These are phyloP conservation scores for Coenonympha glycerion DNA, from an alignment of 2,888 invertebrate species.

Conservation along the genomic window DNA sequence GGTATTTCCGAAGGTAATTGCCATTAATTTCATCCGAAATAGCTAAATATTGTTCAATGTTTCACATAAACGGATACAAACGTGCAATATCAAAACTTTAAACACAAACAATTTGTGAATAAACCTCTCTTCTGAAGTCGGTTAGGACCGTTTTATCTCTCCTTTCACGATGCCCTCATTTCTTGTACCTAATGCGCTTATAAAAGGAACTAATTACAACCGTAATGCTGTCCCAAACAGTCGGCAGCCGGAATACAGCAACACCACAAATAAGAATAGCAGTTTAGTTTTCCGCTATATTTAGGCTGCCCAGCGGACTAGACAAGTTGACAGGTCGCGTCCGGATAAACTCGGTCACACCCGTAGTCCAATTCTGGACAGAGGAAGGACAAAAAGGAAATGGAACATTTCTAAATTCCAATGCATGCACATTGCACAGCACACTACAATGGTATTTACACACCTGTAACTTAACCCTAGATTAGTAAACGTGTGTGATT, in stretches of 20 bases:
- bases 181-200: background rate
- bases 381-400: constrained; percentile 2
- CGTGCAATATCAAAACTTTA: too few relatives aligned
- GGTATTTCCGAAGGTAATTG: too few relatives aligned
- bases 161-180: background rate
- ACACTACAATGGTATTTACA: too few relatives aligned
- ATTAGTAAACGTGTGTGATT: too few relatives aligned
- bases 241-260: background rate
- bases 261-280: constrained; percentile 8
- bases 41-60: too few relatives aligned
- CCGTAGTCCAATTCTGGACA: constrained; percentile 53
- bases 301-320: constrained; percentile 7
- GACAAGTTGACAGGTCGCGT: constrained; percentile 16
- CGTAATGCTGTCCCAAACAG: constrained; percentile 1
- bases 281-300: constrained; percentile 5
- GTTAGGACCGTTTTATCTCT: too few relatives aligned
- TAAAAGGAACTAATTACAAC: background rate
- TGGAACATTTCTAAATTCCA: background rate
- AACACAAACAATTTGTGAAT: too few relatives aligned
- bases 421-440: too few relatives aligned
- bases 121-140: too few relatives aligned
- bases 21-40: too few relatives aligned
- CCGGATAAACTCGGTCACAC: constrained; percentile 48
- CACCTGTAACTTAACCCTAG: too few relatives aligned
- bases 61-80: too few relatives aligned